phyloP scores from a whole-genome alignment of 2,888 invertebrate species.

The Selenia dentaria region DNA sequence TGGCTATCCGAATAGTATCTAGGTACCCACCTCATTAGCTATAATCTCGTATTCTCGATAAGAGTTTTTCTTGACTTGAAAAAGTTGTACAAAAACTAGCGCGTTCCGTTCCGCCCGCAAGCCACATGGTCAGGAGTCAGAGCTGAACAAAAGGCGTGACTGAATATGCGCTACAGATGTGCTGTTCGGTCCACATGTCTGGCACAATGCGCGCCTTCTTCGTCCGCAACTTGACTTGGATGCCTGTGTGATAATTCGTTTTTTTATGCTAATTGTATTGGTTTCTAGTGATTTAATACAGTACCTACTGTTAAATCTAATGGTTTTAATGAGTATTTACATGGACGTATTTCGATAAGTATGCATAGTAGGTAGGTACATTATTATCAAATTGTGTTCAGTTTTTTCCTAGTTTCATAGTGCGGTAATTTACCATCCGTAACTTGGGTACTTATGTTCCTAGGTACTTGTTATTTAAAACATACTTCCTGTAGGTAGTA shows the following conservation, averaged over 20 bases:
- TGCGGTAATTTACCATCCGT: too few species aligned
- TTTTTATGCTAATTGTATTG: slow-evolving; percentile 18
- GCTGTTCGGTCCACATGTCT: slow-evolving; percentile 59
- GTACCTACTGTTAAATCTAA: too few species aligned
- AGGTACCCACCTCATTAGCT: too few species aligned
- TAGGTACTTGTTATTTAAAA: too few species aligned
- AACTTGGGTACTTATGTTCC: too few species aligned
- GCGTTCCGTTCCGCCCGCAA: slow-evolving; percentile 39
- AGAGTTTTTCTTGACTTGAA: slow-evolving; percentile 43
- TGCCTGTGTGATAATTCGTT: slow-evolving; percentile 22
- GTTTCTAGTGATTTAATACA: slow-evolving; percentile 13
- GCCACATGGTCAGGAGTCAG: slow-evolving; percentile 68
- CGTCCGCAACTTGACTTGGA: slow-evolving; percentile 43
- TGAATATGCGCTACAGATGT: slow-evolving; percentile 81
- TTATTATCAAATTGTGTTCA: too few species aligned
- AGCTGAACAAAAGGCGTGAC: slow-evolving; percentile 69
- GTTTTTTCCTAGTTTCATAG: too few species aligned
- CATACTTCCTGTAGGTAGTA: too few species aligned
- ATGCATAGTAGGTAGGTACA: too few species aligned
- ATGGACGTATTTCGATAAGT: too few species aligned
- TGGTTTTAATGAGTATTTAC: too few species aligned
- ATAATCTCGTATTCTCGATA: slow-evolving; percentile 35
- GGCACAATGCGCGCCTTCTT: slow-evolving; percentile 61
- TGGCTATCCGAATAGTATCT: too few species aligned
- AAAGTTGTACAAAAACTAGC: slow-evolving; percentile 56